These are phyloP conservation scores for Palythoa grandiflora DNA, from an alignment of 92 coral and sea anemone species.

Conservation along the genomic window DNA sequence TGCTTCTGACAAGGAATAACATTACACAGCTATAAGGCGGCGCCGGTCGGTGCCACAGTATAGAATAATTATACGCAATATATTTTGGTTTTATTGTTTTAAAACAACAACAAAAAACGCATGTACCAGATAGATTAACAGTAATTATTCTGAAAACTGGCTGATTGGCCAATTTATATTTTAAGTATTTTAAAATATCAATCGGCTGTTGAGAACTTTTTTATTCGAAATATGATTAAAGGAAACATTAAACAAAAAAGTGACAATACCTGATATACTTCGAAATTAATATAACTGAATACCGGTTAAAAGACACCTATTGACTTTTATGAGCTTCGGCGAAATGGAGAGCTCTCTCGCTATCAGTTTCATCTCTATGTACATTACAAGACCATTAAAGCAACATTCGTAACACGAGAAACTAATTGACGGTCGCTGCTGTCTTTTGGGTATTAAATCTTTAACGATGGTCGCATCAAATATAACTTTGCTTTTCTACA, in stretches of 20 bases:
- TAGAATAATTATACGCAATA: background rate
- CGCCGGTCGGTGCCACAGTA: background rate
- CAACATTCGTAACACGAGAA: background rate
- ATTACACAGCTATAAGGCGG: background rate
- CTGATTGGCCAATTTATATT: background rate
- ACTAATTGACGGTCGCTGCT: background rate
- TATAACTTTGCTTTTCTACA: background rate
- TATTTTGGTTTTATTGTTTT: background rate
- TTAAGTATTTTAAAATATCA: background rate
- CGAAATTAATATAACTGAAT: background rate
- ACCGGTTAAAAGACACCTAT: background rate
- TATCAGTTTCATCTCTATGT: background rate
- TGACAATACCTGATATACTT: background rate
- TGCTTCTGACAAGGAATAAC: too few relatives aligned
- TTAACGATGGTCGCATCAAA: slow-evolving; percentile 16
- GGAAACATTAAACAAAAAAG: background rate
- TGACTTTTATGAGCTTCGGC: background rate
- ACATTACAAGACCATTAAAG: background rate
- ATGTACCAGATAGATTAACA: background rate
- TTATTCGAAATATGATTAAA: background rate
- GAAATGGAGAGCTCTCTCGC: background rate
- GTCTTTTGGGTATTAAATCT: background rate
- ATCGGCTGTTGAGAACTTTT: background rate
- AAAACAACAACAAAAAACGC: background rate
- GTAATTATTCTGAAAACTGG: background rate